phyloP scores from a whole-genome alignment of 2,113 vertebrate species.

The Nothocercus julius region DNA sequence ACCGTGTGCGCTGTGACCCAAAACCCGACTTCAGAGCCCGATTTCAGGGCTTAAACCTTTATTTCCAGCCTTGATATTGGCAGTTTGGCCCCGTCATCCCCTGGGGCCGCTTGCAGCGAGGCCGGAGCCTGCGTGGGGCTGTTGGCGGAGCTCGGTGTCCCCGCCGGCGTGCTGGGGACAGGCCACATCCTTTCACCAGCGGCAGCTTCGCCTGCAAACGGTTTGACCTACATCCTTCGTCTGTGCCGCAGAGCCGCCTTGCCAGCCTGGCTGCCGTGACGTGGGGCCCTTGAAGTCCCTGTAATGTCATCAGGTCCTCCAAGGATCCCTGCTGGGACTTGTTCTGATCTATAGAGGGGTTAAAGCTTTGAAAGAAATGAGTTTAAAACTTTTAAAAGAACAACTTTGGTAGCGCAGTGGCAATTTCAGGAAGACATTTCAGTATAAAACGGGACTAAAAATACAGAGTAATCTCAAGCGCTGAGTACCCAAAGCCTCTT shows the following conservation, averaged over 20 bases:
- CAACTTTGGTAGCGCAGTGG: background rate
- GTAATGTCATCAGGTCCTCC: background rate
- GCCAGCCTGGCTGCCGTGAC: background rate
- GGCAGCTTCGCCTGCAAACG: background rate
- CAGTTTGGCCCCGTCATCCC: background rate
- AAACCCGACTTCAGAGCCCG: background rate
- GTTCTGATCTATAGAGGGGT: background rate
- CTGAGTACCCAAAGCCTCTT: background rate
- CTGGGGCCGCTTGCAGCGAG: background rate
- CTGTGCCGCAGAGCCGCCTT: background rate
- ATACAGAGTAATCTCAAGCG: background rate
- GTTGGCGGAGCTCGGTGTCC: background rate
- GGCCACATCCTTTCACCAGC: background rate
- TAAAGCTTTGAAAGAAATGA: background rate
- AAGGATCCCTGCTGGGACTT: background rate
- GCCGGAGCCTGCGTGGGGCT: background rate
- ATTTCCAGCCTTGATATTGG: background rate
- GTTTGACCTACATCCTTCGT: background rate
- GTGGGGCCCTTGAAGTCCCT: background rate
- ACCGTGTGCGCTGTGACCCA: background rate
- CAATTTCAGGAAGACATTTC: background rate
- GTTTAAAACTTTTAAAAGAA: background rate
- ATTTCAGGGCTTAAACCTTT: slow-evolving; percentile 32
- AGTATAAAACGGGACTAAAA: background rate
- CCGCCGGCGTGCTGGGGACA: background rate